Evolutionary conservation across 2,888 invertebrate species (phyloP).

Genomic region (Diplazon laetatorius): DNA sequence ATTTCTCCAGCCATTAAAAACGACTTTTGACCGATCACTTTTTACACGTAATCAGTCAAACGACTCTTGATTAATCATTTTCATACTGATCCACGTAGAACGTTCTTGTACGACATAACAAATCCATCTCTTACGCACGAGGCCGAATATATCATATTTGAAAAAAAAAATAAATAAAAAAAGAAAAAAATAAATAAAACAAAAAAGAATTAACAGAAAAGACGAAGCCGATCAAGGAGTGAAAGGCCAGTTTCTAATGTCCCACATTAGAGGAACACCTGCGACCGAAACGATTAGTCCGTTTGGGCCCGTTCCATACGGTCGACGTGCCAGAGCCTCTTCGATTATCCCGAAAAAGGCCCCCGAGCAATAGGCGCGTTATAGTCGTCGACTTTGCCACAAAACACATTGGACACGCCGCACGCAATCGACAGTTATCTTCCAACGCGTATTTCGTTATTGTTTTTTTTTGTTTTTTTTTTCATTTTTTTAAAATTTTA

Average conservation of each 20-base stretch:
- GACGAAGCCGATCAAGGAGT: background rate
- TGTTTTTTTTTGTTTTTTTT: background rate
- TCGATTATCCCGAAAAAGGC: conserved; percentile 15
- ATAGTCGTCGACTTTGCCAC: background rate
- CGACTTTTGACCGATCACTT: too few species aligned
- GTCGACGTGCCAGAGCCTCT: background rate
- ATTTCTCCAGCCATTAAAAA: too few species aligned
- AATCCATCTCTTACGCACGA: too few species aligned
- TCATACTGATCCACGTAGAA: too few species aligned
- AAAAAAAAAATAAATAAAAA: too few species aligned
- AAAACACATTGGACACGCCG: conserved; percentile 12
- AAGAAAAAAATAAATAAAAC: too few species aligned
- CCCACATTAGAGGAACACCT: conserved; percentile 1
- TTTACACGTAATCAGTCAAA: too few species aligned
- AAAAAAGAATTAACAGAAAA: too few species aligned
- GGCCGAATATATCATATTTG: too few species aligned
- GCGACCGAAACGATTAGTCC: conserved; percentile 23
- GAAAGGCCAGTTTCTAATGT: conserved; percentile 15
- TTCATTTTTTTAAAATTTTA: background rate
- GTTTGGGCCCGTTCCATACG: background rate
- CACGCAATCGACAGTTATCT: conserved; percentile 25
- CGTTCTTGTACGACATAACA: too few species aligned
- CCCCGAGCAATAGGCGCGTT: background rate
- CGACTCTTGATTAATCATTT: too few species aligned
- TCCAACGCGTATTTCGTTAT: background rate